These are phyloP conservation scores for Drosophila pseudotalamancana DNA, from an alignment of 2,888 invertebrate genomes.

Conservation along the genomic window DNA sequence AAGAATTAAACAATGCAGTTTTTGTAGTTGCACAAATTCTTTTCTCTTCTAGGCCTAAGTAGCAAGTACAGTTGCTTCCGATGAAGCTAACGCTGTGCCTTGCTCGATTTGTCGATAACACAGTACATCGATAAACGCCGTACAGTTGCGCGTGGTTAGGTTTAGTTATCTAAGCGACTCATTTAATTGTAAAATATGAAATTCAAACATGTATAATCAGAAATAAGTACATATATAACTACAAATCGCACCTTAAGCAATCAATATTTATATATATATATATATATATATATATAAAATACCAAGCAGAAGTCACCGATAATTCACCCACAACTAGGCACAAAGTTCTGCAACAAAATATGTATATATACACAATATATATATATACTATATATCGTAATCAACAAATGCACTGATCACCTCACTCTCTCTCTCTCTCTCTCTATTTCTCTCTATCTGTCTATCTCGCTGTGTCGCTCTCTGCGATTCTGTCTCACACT, in stretches of 20 bases:
- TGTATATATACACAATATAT: slow-evolving; percentile 7
- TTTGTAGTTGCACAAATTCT: slow-evolving; percentile 45
- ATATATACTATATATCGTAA: slow-evolving; percentile 7
- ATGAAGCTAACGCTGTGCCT: slow-evolving; percentile 11
- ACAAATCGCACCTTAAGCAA: neutral
- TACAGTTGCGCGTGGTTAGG: slow-evolving; percentile 32
- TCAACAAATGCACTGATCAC: slow-evolving; percentile 40
- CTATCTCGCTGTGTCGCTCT: slow-evolving; percentile 1
- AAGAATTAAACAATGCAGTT: slow-evolving; percentile 22
- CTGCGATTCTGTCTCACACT: slow-evolving; percentile 14
- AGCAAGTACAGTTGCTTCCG: slow-evolving; percentile 43
- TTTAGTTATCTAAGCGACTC: slow-evolving; percentile 30
- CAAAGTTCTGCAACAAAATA: slow-evolving; percentile 9
- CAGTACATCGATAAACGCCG: slow-evolving; percentile 23
- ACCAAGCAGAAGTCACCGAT: slow-evolving; percentile 37
- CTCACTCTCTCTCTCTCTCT: slow-evolving; percentile 13
- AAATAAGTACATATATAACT: slow-evolving; percentile 15
- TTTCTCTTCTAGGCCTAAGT: slow-evolving; percentile 38
- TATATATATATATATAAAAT: slow-evolving; percentile 10
- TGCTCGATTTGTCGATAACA: slow-evolving; percentile 27
- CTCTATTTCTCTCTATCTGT: no score
- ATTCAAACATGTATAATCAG: slow-evolving; percentile 31
- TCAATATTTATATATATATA: slow-evolving; percentile 6
- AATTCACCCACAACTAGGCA: slow-evolving; percentile 40
- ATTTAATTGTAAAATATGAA: slow-evolving; percentile 42